These are phyloP conservation scores for Haplochromis burtoni DNA, from an alignment of 2,113 vertebrate species.

Conservation along the genomic window DNA sequence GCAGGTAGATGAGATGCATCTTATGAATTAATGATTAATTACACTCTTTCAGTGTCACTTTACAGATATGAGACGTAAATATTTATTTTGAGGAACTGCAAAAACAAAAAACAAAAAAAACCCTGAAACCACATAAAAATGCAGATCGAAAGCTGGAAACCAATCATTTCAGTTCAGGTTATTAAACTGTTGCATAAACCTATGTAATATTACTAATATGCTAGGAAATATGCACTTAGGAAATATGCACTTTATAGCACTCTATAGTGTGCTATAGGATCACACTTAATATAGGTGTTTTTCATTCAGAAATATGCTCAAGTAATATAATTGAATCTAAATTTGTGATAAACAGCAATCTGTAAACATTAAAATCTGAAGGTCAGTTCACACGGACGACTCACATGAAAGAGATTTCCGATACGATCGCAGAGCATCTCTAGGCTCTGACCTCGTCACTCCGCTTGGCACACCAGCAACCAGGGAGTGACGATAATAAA, in stretches of 20 bases:
- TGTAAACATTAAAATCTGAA: background rate
- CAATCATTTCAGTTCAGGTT: background rate
- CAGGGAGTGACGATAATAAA: conserved; percentile 13
- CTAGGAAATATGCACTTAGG: background rate
- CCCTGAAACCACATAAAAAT: background rate
- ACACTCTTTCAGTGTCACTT: background rate
- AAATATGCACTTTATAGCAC: background rate
- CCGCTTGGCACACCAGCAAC: background rate
- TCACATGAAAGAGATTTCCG: background rate
- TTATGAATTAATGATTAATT: background rate
- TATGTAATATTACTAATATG: background rate
- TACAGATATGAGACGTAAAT: background rate
- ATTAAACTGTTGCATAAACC: background rate
- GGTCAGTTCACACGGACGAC: background rate
- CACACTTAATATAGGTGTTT: background rate
- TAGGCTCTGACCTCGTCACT: conserved; percentile 21
- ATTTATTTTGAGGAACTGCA: background rate
- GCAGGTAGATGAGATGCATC: background rate
- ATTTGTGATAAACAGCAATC: background rate
- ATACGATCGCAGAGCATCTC: background rate
- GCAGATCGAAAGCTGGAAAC: background rate
- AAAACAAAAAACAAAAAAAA: accelerated
- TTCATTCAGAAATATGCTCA: background rate
- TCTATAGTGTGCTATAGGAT: background rate
- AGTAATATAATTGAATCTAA: background rate